These are phyloP conservation scores for Tretioscincus oriximinensis DNA, from an alignment of 2,113 vertebrate genomes.

Conservation along the genomic window DNA sequence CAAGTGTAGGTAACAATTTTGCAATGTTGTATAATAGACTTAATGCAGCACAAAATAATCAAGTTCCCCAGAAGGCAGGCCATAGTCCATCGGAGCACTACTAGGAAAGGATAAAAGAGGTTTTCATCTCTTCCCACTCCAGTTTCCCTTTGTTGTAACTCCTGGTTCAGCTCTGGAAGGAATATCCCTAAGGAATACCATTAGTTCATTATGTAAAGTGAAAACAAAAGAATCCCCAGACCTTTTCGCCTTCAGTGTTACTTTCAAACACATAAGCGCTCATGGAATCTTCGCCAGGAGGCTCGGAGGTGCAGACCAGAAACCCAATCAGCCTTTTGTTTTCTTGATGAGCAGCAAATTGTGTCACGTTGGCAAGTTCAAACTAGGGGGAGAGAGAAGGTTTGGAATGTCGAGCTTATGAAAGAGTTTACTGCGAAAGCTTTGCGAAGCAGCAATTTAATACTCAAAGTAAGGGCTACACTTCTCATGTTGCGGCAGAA, in stretches of 20 bases:
- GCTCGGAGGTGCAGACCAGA: conserved; percentile 79
- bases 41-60: background rate
- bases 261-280: conserved; percentile 93
- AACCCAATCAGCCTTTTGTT: conserved; percentile 93
- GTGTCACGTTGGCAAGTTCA: conserved; percentile 84
- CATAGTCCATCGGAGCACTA: too few relatives aligned
- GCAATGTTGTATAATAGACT: background rate
- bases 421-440: background rate
- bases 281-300: conserved; percentile 77
- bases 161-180: too few relatives aligned
- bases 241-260: conserved; percentile 98
- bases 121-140: too few relatives aligned
- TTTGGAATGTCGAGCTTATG: background rate
- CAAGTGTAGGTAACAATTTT: background rate
- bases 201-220: background rate
- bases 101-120: too few relatives aligned
- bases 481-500: too few relatives aligned
- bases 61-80: background rate
- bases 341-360: conserved; percentile 93
- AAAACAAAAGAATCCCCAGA: conserved; percentile 37
- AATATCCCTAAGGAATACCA: background rate
- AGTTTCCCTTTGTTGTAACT: too few relatives aligned
- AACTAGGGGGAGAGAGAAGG: conserved; percentile 75
- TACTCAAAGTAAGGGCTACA: background rate
- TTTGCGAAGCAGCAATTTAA: background rate